phyloP scores from a whole-genome alignment of 92 coral and sea anemone genomes.

The Diadumene lineata region DNA sequence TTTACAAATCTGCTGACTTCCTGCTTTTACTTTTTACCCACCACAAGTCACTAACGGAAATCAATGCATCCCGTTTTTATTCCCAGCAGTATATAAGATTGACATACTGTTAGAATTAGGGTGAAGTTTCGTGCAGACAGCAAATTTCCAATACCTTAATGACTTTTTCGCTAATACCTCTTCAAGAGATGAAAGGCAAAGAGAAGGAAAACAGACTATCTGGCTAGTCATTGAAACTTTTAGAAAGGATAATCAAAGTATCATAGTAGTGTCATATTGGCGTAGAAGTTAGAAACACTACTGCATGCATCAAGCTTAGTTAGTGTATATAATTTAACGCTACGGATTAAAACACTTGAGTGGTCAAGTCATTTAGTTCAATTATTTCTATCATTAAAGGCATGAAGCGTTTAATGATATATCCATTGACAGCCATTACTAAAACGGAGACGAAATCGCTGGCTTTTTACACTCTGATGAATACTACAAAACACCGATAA shows the following conservation, averaged over 20 bases:
- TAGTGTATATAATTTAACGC: neutral
- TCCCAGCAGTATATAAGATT: no score
- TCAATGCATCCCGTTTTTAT: neutral
- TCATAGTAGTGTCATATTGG: neutral
- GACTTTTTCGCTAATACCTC: neutral
- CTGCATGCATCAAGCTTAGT: neutral
- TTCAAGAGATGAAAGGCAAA: neutral
- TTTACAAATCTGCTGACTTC: no score
- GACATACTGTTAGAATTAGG: neutral
- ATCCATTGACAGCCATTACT: neutral
- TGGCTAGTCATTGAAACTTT: neutral
- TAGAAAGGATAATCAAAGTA: neutral
- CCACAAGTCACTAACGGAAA: neutral
- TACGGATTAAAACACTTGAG: constrained; percentile 11
- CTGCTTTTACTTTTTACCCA: no score
- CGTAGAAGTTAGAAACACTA: neutral
- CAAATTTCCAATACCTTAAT: neutral
- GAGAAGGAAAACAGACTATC: neutral
- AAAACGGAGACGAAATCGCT: constrained; percentile 8
- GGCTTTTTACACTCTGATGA: neutral
- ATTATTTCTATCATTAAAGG: constrained; percentile 5
- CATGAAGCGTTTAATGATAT: constrained; percentile 3
- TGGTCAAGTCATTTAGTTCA: neutral
- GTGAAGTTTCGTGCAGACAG: neutral
- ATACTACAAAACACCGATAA: neutral